Conservation (phyloP, 2,113 vertebrate species). For the Rynchops niger region DNA sequence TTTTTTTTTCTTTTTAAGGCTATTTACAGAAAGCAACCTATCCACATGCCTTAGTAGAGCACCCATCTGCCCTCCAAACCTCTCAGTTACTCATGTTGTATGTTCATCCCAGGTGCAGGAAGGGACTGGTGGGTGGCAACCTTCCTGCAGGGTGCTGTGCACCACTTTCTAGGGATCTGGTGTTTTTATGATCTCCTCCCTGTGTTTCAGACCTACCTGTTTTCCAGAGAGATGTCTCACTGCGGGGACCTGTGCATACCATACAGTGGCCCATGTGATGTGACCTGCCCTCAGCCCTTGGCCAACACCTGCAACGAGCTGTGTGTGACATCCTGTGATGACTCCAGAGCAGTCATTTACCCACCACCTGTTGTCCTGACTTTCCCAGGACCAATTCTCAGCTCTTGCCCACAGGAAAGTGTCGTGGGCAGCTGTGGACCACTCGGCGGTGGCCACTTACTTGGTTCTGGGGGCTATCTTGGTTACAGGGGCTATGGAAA, state of each 20-base stretch:
- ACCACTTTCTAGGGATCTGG: too few species aligned
- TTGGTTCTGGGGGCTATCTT: neutral
- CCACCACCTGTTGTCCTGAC: neutral
- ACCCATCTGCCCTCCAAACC: too few species aligned
- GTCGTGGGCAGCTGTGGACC: neutral
- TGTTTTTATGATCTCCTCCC: neutral
- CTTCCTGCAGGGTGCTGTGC: neutral
- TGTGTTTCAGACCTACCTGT: neutral
- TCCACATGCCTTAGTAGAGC: neutral
- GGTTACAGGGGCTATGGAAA: neutral
- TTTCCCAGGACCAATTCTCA: neutral
- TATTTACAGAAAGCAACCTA: neutral
- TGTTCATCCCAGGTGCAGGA: neutral
- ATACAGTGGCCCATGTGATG: rapidly evolving
- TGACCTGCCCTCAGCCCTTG: neutral
- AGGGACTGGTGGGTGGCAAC: neutral
- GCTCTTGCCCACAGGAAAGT: neutral
- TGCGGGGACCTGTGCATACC: neutral
- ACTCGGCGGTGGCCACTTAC: rapidly evolving
- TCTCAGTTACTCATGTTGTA: neutral
- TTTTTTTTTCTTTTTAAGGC: neutral
- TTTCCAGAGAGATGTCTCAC: neutral
- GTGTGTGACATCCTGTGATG: neutral
- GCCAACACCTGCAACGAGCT: neutral
- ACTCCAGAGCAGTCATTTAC: neutral